Base-by-base conservation (phyloP, 2,113 vertebrate genomes). In the Etheostoma spectabile region DNA sequence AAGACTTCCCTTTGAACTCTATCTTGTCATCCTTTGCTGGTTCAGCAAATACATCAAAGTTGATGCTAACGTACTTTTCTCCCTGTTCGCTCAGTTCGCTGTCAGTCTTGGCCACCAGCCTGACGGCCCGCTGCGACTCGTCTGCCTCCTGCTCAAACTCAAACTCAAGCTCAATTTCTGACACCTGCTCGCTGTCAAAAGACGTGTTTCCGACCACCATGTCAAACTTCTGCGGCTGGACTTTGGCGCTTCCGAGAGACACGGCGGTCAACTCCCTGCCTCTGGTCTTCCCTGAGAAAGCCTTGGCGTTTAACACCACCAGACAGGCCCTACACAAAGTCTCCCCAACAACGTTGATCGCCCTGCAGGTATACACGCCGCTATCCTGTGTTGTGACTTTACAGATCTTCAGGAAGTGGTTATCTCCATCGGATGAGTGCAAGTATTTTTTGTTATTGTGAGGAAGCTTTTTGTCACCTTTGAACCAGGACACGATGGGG, bases 401-500 rank as follows among this genome's bases (percentile, higher is more conserved):
- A 64, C 89, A 84, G 80, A 99, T 95, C 88, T 95, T 97, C 74
- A 99, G 93, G 80, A 95, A 96, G 77, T 99, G 97, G 82, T 95
- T 95, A 76, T 96, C 96, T 8, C 96, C 96, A 52, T 98, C 96
- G 49, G 96, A 96, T 38, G 90, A 96, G 84, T 96, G 87, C 59
- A 94, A 60, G 48, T 96, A 98, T 71, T 97, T 98, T 30, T 88
- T 93, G 63, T 89, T 88, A 88, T 95, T 94, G 70, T 96, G 81
- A 48, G 93, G 95, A 67, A 99, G 96, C 48, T 92, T 94, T 27
- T 82, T 93, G 62, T 95, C 93, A 11, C 95, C 96, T 92, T 96
- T 99, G 89, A 97, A 98, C 98, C 98, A 99, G 63, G 94, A 96
- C 64, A 99, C 95, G 24, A 95, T 89, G 0, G 98, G 98, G 45